Evolutionary conservation across 2,888 invertebrate species (phyloP), one percentile per base, ranked within the genome.

Genomic region (Cremastinae sp.): DNA sequence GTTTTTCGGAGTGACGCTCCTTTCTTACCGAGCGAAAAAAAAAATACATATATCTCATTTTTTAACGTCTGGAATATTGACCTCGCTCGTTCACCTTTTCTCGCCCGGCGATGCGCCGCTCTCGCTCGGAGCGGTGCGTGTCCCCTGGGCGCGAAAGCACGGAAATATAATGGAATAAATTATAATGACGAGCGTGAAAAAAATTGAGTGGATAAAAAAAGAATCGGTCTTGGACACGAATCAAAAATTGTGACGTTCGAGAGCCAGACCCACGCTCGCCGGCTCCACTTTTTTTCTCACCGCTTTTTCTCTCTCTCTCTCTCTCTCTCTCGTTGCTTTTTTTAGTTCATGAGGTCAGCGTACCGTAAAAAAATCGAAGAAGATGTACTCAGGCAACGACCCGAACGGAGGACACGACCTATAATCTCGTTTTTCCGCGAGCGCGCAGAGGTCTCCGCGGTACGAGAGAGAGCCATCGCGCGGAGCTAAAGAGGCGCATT

Each of bases 341-440:
- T 53, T 65, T 65, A 22, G 64, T 51, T 65, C 20, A 43, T 14
- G 65, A 53, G 65, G 65, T 53, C 65, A 43, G 53, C 53, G 65
- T 41, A 65, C 65, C 61, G 34, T 51, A 43, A 53, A 53, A 49
- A 49, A 64, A 38, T 10, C 45, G 56, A 58, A 72, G n/a, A 38
- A 22, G 45, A 58, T 41, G 47, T 53, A 61, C 34, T 49, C 16
- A 49, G 51, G 72, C 72, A 76, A 76, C 65, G 73, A 73, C 76
- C 76, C 9, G 62, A 47, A 65, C 65, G 72, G 73, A 76, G 76
- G 76, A 73, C 73, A 76, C 69, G 69, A 76, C 69, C 76, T 64
- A 73, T 73, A 76, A 76, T 76, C 64, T 76, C 73, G 54, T 69
- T 76, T 69, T 76, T 73, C 69, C 69, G 59, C 64, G 64, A 45